A percentile compares a stretch with the other conserved stretches of the same genome.
Evolutionary conservation across 2,113 vertebrate genomes (phyloP).

Genomic region (Anseranas semipalmata): DNA sequence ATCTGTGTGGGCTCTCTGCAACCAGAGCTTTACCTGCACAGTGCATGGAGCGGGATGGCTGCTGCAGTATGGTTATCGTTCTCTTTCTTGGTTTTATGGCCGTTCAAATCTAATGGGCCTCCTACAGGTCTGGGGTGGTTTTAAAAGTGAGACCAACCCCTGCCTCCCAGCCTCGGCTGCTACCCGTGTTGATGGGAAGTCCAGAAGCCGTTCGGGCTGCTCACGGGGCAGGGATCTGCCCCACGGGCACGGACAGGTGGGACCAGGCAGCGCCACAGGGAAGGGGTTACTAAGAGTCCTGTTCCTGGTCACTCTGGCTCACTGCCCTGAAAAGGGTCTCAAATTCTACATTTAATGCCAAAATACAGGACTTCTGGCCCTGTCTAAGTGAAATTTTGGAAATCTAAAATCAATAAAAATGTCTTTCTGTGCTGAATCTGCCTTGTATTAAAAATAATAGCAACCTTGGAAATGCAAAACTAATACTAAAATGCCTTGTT

Average conservation of each 20-base stretch:
- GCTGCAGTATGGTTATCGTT: rapidly evolving
- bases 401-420: background rate
- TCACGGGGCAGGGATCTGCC: background rate
- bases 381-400: no score
- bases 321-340: rapidly evolving
- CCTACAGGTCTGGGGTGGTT: background rate
- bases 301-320: background rate
- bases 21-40: rapidly evolving
- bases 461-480: background rate
- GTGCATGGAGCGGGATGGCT: background rate
- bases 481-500: background rate
- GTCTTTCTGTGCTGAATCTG: background rate
- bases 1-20: background rate
- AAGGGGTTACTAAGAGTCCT: background rate
- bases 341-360: no score
- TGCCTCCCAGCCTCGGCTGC: background rate
- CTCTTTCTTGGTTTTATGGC: background rate
- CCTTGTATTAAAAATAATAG: background rate
- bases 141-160: background rate
- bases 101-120: background rate
- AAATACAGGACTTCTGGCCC: no score
- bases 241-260: rapidly evolving
- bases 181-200: rapidly evolving
- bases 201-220: background rate
- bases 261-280: background rate